Conservation (phyloP, 2,113 vertebrate species). For the Nyctereutes procyonoides region DNA sequence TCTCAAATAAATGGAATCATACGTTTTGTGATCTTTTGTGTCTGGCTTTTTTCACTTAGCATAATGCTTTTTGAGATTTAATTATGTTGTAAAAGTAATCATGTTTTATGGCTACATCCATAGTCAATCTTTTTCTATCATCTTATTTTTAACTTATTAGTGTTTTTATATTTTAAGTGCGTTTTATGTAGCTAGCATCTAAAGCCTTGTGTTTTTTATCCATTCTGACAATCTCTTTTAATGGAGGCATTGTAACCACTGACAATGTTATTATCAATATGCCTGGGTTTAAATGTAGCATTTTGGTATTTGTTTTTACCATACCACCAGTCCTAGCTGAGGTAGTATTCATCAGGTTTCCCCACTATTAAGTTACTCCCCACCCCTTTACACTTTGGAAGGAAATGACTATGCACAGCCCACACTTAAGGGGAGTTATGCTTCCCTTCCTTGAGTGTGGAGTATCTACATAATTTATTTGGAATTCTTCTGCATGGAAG, state of each 20-base stretch:
- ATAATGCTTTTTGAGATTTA: conserved; percentile 3
- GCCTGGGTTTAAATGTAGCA: background rate
- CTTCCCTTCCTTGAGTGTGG: background rate
- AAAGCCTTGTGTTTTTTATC: background rate
- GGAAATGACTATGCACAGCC: background rate
- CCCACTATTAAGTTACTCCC: background rate
- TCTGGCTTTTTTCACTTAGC: background rate
- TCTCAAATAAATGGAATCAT: background rate
- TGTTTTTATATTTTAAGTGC: background rate
- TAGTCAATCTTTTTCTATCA: background rate
- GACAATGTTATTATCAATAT: background rate
- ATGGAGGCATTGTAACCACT: background rate
- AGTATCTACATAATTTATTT: background rate
- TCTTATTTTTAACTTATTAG: background rate
- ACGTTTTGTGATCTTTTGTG: background rate
- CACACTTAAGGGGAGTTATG: background rate
- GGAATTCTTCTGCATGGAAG: background rate
- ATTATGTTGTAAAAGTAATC: background rate
- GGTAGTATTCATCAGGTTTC: background rate
- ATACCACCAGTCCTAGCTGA: background rate
- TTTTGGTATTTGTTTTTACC: background rate
- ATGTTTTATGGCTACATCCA: background rate
- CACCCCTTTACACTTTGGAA: background rate
- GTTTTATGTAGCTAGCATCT: background rate
- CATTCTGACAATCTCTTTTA: background rate